Conservation (phyloP, 2,113 vertebrate genomes). For the Corythornis cristatus region DNA sequence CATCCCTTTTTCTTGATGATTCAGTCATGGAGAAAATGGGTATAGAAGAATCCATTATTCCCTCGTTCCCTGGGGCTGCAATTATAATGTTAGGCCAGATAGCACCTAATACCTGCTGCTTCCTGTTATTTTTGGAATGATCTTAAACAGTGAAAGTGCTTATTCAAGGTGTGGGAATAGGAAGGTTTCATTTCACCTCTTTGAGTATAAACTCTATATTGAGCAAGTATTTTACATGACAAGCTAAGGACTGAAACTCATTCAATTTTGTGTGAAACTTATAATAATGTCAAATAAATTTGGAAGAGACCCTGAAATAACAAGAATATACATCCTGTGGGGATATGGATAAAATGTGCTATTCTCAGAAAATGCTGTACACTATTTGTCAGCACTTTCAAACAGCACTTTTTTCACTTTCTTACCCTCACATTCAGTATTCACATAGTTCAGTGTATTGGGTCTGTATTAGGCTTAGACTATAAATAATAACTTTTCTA, state of each 20-base stretch:
- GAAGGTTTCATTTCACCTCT: slow-evolving; percentile 47
- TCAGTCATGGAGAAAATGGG: not conserved
- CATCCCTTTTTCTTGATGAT: slow-evolving; percentile 16
- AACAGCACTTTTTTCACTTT: slow-evolving; percentile 55
- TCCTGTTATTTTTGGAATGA: slow-evolving; percentile 70
- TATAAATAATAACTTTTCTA: slow-evolving; percentile 59
- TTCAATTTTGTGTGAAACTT: not conserved
- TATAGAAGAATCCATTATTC: slow-evolving; percentile 60
- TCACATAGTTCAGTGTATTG: slow-evolving; percentile 49
- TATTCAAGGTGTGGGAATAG: slow-evolving; percentile 39
- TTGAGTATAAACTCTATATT: not conserved
- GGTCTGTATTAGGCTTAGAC: slow-evolving; percentile 7
- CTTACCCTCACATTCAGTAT: slow-evolving; percentile 40
- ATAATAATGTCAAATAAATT: slow-evolving; percentile 5
- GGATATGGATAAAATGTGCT: not conserved
- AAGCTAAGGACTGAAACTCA: slow-evolving; percentile 4
- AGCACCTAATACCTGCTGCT: slow-evolving; percentile 52
- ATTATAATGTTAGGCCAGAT: slow-evolving; percentile 58
- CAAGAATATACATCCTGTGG: slow-evolving; percentile 37
- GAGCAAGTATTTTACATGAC: slow-evolving; percentile 33
- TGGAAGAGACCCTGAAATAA: slow-evolving; percentile 36
- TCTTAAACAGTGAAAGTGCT: slow-evolving; percentile 63
- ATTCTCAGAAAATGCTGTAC: not conserved
- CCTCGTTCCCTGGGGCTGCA: slow-evolving; percentile 57
- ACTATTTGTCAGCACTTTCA: slow-evolving; percentile 49